phyloP scores from a whole-genome alignment of 2,797 vertebrate genomes.

The Saxicola maurus region DNA sequence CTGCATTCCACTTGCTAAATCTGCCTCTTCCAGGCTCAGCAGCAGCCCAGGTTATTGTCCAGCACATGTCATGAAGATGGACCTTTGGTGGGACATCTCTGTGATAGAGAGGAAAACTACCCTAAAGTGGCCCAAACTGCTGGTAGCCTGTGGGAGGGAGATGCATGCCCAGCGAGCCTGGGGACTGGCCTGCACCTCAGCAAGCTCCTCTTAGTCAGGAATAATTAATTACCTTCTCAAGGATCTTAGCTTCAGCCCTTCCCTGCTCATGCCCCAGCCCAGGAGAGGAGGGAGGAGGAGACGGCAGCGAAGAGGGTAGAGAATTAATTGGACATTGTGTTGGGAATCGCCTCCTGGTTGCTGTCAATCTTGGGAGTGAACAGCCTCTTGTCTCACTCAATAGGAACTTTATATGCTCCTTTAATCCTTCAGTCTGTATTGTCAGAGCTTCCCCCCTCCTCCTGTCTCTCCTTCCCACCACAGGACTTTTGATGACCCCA shows the following conservation, averaged over 20 bases:
- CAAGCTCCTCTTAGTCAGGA: conserved; percentile 41
- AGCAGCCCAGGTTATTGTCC: background rate
- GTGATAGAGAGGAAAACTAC: background rate
- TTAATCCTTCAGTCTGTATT: conserved; percentile 65
- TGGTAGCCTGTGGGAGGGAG: background rate
- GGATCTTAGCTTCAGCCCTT: conserved; percentile 57
- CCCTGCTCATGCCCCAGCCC: conserved; percentile 54
- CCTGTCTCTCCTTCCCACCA: conserved; percentile 61
- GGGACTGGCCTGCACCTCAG: background rate
- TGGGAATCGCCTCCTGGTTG: conserved; percentile 65
- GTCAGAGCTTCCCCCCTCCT: conserved; percentile 60
- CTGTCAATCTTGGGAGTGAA: conserved; percentile 68
- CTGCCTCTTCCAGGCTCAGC: background rate
- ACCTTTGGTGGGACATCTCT: background rate
- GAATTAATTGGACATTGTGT: conserved; percentile 70
- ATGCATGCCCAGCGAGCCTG: background rate
- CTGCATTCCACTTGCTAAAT: background rate
- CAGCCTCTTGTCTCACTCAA: conserved; percentile 72
- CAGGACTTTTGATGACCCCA: conserved; percentile 66
- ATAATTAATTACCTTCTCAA: conserved; percentile 63
- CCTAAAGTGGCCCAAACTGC: background rate
- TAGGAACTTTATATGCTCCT: conserved; percentile 67
- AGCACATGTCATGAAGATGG: background rate
- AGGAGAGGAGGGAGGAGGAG: conserved; percentile 51
- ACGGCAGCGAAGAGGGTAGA: conserved; percentile 55